A percentile compares a stretch with the other conserved stretches of the same genome.
These are phyloP conservation scores for Anolis carolinensis DNA, from an alignment of 2,113 vertebrate species.

Conservation along the genomic window DNA sequence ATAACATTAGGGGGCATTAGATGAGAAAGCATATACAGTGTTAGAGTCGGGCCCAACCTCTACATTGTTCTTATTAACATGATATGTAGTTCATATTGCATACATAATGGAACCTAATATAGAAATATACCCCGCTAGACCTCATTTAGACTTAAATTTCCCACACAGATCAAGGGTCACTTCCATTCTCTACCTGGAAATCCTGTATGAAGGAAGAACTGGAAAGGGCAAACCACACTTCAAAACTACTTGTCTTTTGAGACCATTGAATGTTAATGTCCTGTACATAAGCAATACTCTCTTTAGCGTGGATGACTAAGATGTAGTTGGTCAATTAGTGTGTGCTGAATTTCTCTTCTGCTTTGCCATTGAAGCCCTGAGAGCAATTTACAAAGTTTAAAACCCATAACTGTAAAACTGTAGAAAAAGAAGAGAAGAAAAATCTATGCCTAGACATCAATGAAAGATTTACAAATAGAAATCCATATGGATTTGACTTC, in stretches of 20 bases:
- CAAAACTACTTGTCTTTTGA: neutral
- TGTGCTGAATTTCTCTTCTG: neutral
- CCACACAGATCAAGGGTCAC: neutral
- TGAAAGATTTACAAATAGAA: too few relatives aligned
- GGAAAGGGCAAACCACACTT: neutral
- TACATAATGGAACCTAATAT: neutral
- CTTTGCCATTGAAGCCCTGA: neutral
- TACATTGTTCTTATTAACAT: neutral
- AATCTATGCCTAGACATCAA: too few relatives aligned
- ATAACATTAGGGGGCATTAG: too few relatives aligned
- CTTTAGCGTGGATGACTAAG: neutral
- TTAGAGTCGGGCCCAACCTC: neutral
- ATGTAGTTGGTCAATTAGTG: neutral
- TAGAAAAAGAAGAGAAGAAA: neutral
- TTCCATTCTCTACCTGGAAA: neutral
- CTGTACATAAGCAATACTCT: neutral
- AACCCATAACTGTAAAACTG: neutral
- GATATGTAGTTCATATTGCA: neutral
- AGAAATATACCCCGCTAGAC: neutral
- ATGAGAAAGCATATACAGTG: neutral
- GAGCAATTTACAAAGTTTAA: neutral
- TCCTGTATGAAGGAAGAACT: neutral
- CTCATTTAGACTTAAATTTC: neutral
- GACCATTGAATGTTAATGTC: neutral
- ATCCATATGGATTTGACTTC: too few relatives aligned